Percentiles rank a stretch among this genome's conserved stretches.
Evolutionary conservation across 2,113 vertebrate genomes (phyloP).

Genomic region (Chaetorhynchus papuensis): DNA sequence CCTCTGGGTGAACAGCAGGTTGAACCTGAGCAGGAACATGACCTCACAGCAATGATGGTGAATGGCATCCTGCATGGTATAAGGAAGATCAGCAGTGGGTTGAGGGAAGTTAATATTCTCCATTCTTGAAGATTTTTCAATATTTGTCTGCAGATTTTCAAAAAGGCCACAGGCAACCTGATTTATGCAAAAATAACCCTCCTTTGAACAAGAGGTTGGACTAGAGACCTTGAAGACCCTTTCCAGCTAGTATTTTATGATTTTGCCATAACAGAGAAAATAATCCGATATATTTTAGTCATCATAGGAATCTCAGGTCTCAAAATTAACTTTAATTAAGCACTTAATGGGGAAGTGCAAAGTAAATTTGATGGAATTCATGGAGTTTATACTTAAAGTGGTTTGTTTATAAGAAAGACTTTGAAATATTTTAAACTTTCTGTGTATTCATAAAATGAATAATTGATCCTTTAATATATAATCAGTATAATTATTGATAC

Average conservation of each 20-base stretch:
- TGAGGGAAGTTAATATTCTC: not conserved
- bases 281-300: not conserved
- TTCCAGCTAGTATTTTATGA: not conserved
- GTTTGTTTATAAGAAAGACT: not conserved
- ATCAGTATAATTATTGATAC: not conserved
- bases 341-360: not conserved
- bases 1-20: not conserved
- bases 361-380: not conserved
- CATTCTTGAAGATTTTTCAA: not conserved
- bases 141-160: not conserved
- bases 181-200: not conserved
- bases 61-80: not conserved
- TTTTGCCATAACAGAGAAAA: not conserved
- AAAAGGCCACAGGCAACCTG: not conserved
- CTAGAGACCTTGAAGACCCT: not conserved
- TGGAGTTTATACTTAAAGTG: not conserved
- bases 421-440: not conserved
- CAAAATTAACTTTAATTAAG: not conserved
- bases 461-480: not conserved
- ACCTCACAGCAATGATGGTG: not conserved
- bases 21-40: not conserved
- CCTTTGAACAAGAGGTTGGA: not conserved
- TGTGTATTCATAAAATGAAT: not conserved
- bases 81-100: not conserved
- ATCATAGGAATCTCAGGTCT: not conserved